Percentiles rank a stretch among this genome's conserved stretches.
These are phyloP conservation scores for Eupeodes luniger DNA, from an alignment of 2,888 invertebrate species.

Conservation along the genomic window DNA sequence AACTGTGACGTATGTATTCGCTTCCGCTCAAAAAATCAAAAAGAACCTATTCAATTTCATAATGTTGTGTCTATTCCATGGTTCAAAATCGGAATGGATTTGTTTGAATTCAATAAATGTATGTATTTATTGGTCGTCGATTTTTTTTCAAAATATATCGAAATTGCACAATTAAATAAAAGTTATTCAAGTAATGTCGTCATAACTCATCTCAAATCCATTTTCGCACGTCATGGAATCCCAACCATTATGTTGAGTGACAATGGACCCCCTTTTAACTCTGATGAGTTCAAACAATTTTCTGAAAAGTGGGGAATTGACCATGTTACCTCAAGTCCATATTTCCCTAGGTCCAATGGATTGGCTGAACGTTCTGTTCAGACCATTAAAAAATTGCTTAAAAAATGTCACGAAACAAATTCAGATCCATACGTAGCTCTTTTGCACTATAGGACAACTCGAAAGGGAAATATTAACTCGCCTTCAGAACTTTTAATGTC, in stretches of 20 bases:
- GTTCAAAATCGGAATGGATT: no score
- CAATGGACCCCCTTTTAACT: conserved; percentile 22
- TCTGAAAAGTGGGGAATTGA: conserved; percentile 7
- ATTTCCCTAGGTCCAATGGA: conserved; percentile 28
- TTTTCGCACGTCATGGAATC: no score
- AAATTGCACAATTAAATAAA: no score
- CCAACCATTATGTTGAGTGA: neutral
- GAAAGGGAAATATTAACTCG: conserved; percentile 27
- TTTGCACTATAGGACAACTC: conserved; percentile 36
- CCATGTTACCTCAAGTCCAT: conserved; percentile 39
- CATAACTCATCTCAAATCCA: no score
- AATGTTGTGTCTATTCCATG: no score
- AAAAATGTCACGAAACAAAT: conserved; percentile 37
- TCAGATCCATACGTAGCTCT: conserved; percentile 44
- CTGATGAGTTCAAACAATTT: conserved; percentile 20
- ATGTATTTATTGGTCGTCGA: no score
- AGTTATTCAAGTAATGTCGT: no score
- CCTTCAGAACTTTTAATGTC: conserved; percentile 42
- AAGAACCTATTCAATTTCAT: no score
- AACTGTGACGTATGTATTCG: no score
- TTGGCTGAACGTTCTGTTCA: conserved; percentile 36
- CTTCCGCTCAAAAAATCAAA: no score
- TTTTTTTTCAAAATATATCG: no score
- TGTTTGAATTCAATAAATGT: no score
- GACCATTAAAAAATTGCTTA: conserved; percentile 18